A percentile compares a stretch with the other conserved stretches of the same genome.
phyloP scores from a whole-genome alignment of 1,140 invertebrate genomes.

The Bombyx mandarina region DNA sequence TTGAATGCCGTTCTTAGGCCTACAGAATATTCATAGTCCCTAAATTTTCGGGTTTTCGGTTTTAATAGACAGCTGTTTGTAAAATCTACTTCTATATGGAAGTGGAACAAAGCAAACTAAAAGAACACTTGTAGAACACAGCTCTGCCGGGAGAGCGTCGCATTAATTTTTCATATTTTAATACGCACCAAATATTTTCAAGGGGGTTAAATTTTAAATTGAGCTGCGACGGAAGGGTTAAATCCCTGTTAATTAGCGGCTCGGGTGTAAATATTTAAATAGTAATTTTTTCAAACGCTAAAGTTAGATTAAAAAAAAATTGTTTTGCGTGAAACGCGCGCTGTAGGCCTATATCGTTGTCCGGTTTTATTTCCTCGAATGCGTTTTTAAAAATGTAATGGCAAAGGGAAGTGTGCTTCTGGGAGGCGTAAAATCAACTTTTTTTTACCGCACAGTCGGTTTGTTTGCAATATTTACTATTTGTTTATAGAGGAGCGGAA shows the following conservation, averaged over 20 bases:
- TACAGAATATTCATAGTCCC: no score
- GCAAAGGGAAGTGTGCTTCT: slow-evolving; percentile 32
- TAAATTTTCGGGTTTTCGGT: no score
- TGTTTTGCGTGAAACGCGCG: slow-evolving; percentile 44
- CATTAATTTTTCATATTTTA: slow-evolving; percentile 69
- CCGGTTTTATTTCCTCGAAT: slow-evolving; percentile 29
- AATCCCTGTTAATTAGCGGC: slow-evolving; percentile 68
- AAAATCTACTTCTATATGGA: no score
- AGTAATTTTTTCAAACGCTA: slow-evolving; percentile 71
- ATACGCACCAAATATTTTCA: slow-evolving; percentile 70
- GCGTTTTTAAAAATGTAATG: slow-evolving; percentile 69
- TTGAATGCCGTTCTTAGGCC: no score
- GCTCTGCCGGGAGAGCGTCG: slow-evolving; percentile 6
- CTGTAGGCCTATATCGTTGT: slow-evolving; percentile 56
- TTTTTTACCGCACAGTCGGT: slow-evolving; percentile 50
- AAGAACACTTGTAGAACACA: no score
- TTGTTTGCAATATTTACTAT: slow-evolving; percentile 54
- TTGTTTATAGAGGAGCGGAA: slow-evolving; percentile 49
- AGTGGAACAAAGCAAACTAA: no score
- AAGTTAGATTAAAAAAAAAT: slow-evolving; percentile 67
- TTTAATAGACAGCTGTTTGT: no score
- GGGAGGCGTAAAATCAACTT: slow-evolving; percentile 59
- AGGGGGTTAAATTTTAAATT: slow-evolving; percentile 60
- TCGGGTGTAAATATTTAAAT: slow-evolving; percentile 63
- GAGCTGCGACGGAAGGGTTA: slow-evolving; percentile 67